Percentiles rank a stretch among this genome's conserved stretches.
phyloP scores from a whole-genome alignment of 2,888 invertebrate species.

The Drosophila borealis region DNA sequence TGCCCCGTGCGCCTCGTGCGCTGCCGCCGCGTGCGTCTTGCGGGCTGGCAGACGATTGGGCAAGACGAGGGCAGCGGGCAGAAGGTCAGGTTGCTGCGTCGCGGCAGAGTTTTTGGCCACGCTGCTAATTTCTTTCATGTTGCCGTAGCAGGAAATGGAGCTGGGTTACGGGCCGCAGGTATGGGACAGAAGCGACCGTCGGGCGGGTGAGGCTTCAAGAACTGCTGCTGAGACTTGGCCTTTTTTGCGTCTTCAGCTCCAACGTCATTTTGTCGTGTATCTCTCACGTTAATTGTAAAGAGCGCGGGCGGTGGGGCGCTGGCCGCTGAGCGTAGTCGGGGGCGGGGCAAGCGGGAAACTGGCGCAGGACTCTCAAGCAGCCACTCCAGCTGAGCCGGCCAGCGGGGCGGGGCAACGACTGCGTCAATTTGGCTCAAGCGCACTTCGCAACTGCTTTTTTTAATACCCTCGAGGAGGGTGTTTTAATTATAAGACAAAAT shows the following conservation, averaged over 20 bases:
- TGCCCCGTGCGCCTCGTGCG: conserved; percentile 22
- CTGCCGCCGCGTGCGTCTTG: conserved; percentile 13
- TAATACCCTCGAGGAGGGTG: background rate
- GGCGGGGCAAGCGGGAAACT: conserved; percentile 15
- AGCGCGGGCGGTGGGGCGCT: conserved; percentile 15
- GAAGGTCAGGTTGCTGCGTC: conserved; percentile 46
- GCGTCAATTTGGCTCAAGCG: conserved; percentile 45
- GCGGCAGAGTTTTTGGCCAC: conserved; percentile 57
- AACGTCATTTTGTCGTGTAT: conserved; percentile 59
- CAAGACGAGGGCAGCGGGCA: background rate
- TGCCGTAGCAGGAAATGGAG: conserved; percentile 27
- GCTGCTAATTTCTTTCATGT: conserved; percentile 78
- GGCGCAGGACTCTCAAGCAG: conserved; percentile 47
- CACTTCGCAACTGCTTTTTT: conserved; percentile 23
- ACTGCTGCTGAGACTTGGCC: conserved; percentile 7
- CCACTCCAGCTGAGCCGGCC: conserved; percentile 37
- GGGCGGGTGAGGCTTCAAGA: background rate
- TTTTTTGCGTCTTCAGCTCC: conserved; percentile 42
- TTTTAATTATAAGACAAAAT: too few relatives aligned
- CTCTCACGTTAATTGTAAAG: conserved; percentile 73
- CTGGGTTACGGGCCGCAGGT: background rate
- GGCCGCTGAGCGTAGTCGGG: too few relatives aligned
- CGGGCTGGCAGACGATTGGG: conserved; percentile 6
- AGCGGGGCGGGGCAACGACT: conserved; percentile 10
- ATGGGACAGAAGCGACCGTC: background rate